Percentiles rank a stretch among this genome's conserved stretches.
Conservation (phyloP, 1,140 invertebrate species). For the Drosophila subpulchrella region DNA sequence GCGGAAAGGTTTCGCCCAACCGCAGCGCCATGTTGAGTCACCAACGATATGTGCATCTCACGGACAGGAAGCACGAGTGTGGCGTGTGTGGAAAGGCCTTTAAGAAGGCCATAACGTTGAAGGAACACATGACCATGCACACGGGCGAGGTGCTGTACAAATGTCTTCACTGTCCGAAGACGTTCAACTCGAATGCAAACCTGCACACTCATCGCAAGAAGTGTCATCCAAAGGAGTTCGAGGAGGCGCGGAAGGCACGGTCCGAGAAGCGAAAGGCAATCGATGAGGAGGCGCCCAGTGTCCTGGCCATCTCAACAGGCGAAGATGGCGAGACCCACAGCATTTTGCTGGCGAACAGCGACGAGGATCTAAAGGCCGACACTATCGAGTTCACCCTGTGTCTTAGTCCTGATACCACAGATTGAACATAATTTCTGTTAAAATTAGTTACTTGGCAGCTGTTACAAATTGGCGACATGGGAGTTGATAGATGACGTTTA, state of each 20-base stretch:
- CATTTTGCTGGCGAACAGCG: constrained; percentile 51
- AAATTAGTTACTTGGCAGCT: constrained; percentile 7
- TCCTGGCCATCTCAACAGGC: constrained; percentile 58
- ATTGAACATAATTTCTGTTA: constrained; percentile 16
- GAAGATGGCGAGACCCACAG: constrained; percentile 53
- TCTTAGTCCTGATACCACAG: constrained; percentile 47
- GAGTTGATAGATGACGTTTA: background rate
- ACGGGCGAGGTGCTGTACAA: constrained; percentile 3
- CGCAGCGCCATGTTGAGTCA: constrained; percentile 78
- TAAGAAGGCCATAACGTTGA: constrained; percentile 75
- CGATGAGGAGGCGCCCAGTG: constrained; percentile 9
- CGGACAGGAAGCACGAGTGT: constrained; percentile 65
- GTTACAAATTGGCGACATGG: background rate
- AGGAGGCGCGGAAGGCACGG: constrained; percentile 65
- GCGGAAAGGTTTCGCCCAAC: constrained; percentile 78
- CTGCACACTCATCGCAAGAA: constrained; percentile 81
- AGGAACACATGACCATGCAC: constrained; percentile 68
- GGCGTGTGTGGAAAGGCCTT: constrained; percentile 76
- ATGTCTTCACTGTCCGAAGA: background rate
- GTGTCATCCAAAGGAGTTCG: constrained; percentile 79
- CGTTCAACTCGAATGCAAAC: constrained; percentile 68
- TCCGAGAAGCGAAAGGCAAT: constrained; percentile 51
- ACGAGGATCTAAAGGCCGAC: constrained; percentile 54
- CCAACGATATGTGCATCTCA: constrained; percentile 73
- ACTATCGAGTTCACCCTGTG: constrained; percentile 63